phyloP scores from a whole-genome alignment of 2,888 invertebrate species.

The Nematopogon swammerdamellus region DNA sequence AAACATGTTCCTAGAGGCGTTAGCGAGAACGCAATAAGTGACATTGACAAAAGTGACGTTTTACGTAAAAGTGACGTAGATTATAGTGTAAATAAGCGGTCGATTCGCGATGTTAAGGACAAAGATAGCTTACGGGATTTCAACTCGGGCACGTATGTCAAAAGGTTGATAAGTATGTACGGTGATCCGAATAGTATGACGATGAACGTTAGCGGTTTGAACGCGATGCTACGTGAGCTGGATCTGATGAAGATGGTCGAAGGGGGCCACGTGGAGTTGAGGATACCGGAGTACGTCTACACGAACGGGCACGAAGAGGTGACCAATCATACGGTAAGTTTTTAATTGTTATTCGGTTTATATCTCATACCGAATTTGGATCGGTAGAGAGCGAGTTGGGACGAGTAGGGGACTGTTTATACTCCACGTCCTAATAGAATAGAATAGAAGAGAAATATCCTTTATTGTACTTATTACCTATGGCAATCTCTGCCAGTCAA shows the following conservation, averaged over 20 bases:
- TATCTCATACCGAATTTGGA: constrained; percentile 1
- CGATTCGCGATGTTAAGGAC: background rate
- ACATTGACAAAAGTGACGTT: no score
- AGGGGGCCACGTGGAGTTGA: constrained; percentile 28
- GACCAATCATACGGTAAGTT: constrained; percentile 45
- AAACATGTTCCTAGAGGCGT: background rate
- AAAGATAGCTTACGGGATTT: constrained; percentile 27
- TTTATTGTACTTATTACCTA: no score
- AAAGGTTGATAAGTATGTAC: constrained; percentile 64
- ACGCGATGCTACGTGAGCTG: constrained; percentile 60
- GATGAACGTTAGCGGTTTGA: constrained; percentile 65
- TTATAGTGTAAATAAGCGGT: background rate
- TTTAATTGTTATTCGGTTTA: background rate
- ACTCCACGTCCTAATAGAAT: no score
- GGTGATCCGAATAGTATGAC: constrained; percentile 63
- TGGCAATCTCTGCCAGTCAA: no score
- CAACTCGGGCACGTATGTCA: constrained; percentile 59
- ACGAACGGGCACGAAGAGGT: constrained; percentile 20
- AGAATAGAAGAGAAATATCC: no score
- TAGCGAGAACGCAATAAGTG: background rate
- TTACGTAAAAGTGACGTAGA: no score
- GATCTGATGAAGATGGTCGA: constrained; percentile 52
- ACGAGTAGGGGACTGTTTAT: no score
- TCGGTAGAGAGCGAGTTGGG: constrained; percentile 3
- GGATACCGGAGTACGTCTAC: constrained; percentile 25